Base-by-base conservation (phyloP, 2,888 invertebrate genomes). In the Ecliptopera silaceata region DNA sequence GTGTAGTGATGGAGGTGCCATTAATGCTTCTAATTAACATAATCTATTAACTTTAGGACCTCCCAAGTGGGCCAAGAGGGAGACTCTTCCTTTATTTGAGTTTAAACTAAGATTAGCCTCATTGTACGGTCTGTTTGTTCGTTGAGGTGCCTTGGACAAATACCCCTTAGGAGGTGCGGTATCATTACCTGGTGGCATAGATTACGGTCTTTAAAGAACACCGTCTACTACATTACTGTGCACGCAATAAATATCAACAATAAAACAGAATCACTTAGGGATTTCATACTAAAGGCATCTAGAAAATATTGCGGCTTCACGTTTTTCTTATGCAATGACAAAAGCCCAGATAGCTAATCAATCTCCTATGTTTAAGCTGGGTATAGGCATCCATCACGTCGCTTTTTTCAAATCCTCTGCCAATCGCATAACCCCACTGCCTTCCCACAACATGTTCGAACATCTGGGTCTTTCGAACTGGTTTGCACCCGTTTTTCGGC, bases 21-120 rank as follows among this genome's bases (percentile, higher is more conserved):
- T 66, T 66, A 57, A 64, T 74, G 75, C 78, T 75, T 17, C 26
- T 60, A 61, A 77, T 72, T 68, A 65, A 67, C 66, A 72, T 78
- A 73, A 79, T 75, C 79, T 82, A 85, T 87, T 87, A 84, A 85
- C 84, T 83, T 74, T 70, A 72, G 73, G 89, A 88, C 89, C 89
- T 81, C 89, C 89, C 89, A 89, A 76, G 86, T 69, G 58, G 86
- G 65, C 59, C 53, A 58, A 62, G 58, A 59, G 64, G 69, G 43
- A 38, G 13, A 59, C 66, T 72, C 64, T 74, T 70, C 71, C 78
- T 74, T 84, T 42, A 22, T 42, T 26, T 80, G 83, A 82, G 74
- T 77, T 74, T 69, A 71, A 71, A 68, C 58, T 62, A 66, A 82
- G 79, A 83, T 82, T 77, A 84, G 64, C 63, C 44, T 57, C 61